phyloP scores from a whole-genome alignment of 2,797 vertebrate species.

The Scolopax bukidnonensis region DNA sequence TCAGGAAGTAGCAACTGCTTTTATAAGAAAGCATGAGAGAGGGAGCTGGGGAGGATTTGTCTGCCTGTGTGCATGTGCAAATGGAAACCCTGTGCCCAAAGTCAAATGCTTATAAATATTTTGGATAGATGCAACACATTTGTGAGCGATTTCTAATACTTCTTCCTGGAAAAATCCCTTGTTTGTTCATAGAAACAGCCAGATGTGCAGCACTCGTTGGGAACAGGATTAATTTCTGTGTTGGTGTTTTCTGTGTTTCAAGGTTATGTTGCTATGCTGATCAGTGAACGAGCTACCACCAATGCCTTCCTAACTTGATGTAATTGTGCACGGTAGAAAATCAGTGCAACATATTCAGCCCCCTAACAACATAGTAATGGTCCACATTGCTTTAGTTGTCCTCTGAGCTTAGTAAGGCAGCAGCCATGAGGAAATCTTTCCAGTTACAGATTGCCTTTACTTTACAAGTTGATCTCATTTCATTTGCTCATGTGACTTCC shows the following conservation, averaged over 20 bases:
- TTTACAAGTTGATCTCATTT: slow-evolving; percentile 67
- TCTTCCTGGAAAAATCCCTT: not conserved
- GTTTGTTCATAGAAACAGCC: not conserved
- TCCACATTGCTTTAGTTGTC: not conserved
- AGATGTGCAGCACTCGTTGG: not conserved
- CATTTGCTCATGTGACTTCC: slow-evolving; percentile 66
- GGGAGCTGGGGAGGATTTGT: not conserved
- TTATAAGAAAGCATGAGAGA: not conserved
- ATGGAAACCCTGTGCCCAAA: not conserved
- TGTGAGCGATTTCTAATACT: not conserved
- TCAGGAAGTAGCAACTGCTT: slow-evolving; percentile 26
- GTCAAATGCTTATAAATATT: not conserved
- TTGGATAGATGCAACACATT: not conserved
- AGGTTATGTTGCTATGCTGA: not conserved
- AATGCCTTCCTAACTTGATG: not conserved
- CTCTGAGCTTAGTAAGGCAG: slow-evolving; percentile 14
- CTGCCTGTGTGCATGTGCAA: not conserved
- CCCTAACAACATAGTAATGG: not conserved
- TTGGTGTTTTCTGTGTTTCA: not conserved
- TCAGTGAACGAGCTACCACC: not conserved
- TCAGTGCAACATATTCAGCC: not conserved
- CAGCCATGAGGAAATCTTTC: slow-evolving; percentile 62
- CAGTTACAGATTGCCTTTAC: slow-evolving; percentile 31
- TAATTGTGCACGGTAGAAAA: not conserved
- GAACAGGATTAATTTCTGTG: not conserved